Conservation (phyloP, 1,140 invertebrate species). For the Lepidostoma basale region DNA sequence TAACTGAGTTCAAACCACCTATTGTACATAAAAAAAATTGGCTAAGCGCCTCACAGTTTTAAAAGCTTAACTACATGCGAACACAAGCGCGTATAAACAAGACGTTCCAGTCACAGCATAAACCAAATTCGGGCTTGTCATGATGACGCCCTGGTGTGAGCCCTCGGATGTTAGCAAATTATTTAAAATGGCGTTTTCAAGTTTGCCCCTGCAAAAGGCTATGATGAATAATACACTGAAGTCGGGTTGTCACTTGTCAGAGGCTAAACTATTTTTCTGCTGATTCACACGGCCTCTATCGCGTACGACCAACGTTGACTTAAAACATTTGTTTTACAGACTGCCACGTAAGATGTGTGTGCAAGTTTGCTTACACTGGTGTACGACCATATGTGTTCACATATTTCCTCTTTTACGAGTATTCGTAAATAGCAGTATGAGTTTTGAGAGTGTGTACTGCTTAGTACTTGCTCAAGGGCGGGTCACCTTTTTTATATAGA, state of each 20-base stretch:
- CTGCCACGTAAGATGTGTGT: no score
- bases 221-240: slow-evolving; percentile 14
- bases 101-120: slow-evolving; percentile 4
- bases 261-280: neutral
- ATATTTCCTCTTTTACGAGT: no score
- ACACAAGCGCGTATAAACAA: neutral
- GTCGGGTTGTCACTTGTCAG: slow-evolving; percentile 12
- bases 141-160: neutral
- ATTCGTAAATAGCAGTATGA: no score
- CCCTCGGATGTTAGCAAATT: slow-evolving; percentile 13
- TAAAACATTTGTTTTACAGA: slow-evolving; percentile 1
- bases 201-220: slow-evolving; percentile 15
- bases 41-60: no score
- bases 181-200: slow-evolving; percentile 7
- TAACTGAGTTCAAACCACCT: no score
- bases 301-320: neutral
- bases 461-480: no score
- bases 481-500: no score
- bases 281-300: neutral
- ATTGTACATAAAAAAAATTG: no score
- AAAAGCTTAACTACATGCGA: no score
- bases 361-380: no score
- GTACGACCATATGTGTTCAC: no score
- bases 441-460: no score
- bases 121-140: slow-evolving; percentile 13